A percentile compares a stretch with the other conserved stretches of the same genome.
phyloP scores from a whole-genome alignment of 2,113 vertebrate genomes.

The Danionella cerebrum region DNA sequence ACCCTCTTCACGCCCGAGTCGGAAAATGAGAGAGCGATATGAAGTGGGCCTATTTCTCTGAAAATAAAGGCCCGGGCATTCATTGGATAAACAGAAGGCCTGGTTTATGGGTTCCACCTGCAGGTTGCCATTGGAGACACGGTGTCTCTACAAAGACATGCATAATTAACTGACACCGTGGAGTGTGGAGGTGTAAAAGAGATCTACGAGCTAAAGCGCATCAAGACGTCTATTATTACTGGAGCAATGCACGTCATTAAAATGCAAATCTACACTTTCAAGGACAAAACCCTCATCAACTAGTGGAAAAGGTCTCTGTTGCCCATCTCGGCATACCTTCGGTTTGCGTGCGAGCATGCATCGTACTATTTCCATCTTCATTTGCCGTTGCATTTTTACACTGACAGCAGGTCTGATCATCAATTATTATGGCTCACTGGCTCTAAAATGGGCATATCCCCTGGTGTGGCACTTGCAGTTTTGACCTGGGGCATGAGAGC shows the following conservation, averaged over 20 bases:
- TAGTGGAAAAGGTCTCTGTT: conserved; percentile 17
- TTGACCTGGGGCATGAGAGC: conserved; percentile 15
- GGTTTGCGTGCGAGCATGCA: neutral
- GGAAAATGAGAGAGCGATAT: conserved; percentile 25
- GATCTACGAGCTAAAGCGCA: conserved; percentile 37
- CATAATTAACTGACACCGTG: conserved; percentile 42
- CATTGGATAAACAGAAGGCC: conserved; percentile 1
- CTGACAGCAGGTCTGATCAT: conserved; percentile 70
- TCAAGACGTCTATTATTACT: conserved; percentile 35
- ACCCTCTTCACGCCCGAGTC: conserved; percentile 20
- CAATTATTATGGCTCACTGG: conserved; percentile 75
- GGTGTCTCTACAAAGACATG: conserved; percentile 31
- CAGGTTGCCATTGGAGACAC: conserved; percentile 43
- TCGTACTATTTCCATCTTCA: conserved; percentile 28
- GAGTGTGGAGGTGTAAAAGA: conserved; percentile 31
- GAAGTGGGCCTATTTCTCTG: neutral
- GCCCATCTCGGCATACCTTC: conserved; percentile 14
- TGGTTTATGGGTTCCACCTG: conserved; percentile 23
- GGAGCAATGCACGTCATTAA: conserved; percentile 38
- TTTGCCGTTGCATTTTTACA: conserved; percentile 59
- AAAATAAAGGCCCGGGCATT: conserved; percentile 4
- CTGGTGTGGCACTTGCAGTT: conserved; percentile 32
- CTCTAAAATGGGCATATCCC: conserved; percentile 49
- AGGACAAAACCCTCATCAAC: conserved; percentile 43
- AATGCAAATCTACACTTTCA: conserved; percentile 44